Conservation (phyloP, 2,888 invertebrate genomes). For the Himalopsyche kuldschensis region DNA sequence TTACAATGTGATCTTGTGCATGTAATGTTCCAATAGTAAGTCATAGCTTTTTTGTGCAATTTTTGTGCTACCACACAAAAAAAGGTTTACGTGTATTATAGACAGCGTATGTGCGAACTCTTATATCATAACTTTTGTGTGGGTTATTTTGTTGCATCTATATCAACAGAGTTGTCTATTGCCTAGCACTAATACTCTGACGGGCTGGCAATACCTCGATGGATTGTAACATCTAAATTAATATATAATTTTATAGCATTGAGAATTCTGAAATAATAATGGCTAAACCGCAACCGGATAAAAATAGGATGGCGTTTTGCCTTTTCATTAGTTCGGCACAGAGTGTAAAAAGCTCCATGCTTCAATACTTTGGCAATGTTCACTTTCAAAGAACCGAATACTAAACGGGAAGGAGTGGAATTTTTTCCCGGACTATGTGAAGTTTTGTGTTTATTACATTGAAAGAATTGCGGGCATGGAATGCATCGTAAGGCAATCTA, state of each 20-base stretch:
- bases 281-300: slow-evolving; percentile 27
- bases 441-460: not conserved
- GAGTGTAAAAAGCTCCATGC: slow-evolving; percentile 37
- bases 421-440: not conserved
- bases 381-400: slow-evolving; percentile 29
- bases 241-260: not conserved
- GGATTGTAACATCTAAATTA: not conserved
- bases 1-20: too few species aligned
- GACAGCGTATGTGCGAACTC: too few species aligned
- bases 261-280: slow-evolving; percentile 27
- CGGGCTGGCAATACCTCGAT: not conserved
- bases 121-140: too few species aligned
- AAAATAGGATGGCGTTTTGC: slow-evolving; percentile 33
- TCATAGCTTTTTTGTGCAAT: too few species aligned
- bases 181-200: too few species aligned
- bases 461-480: not conserved
- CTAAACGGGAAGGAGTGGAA: slow-evolving; percentile 4
- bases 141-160: too few species aligned
- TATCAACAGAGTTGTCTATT: too few species aligned
- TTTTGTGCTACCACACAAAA: too few species aligned
- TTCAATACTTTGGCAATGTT: slow-evolving; percentile 35
- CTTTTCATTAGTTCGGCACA: slow-evolving; percentile 28
- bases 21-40: too few species aligned
- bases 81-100: too few species aligned
- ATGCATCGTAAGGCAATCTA: not conserved